These are phyloP conservation scores for Linepithema humile DNA, from an alignment of 1,140 invertebrate genomes.

Conservation along the genomic window DNA sequence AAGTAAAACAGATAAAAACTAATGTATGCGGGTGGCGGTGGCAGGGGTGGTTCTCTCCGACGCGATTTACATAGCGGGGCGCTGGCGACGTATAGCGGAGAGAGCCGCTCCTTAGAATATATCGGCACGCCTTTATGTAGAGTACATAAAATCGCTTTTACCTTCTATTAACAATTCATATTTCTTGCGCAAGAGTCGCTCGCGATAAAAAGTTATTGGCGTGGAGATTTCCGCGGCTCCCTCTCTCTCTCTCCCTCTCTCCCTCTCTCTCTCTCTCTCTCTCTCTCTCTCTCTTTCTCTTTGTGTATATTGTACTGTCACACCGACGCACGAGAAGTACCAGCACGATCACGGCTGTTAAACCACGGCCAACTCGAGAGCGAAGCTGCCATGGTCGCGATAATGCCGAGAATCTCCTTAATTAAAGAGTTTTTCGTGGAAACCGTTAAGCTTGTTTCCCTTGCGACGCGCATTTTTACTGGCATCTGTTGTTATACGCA, in stretches of 20 bases:
- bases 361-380: constrained; percentile 24
- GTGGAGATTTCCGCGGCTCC: constrained; percentile 72
- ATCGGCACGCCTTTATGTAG: constrained; percentile 81
- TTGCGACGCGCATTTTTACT: constrained; percentile 9
- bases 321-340: background rate
- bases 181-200: constrained; percentile 81
- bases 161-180: constrained; percentile 84
- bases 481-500: background rate
- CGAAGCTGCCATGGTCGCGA: constrained; percentile 22
- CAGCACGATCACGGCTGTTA: constrained; percentile 17
- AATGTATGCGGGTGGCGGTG: constrained; percentile 79
- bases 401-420: constrained; percentile 50
- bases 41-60: constrained; percentile 53
- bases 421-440: constrained; percentile 44
- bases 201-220: constrained; percentile 81
- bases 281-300: background rate
- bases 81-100: constrained; percentile 55
- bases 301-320: constrained; percentile 23
- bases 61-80: constrained; percentile 78
- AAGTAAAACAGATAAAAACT: constrained; percentile 82
- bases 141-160: constrained; percentile 84
- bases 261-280: background rate
- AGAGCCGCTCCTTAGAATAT: constrained; percentile 76
- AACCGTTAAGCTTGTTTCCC: constrained; percentile 41
- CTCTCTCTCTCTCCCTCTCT: background rate